A percentile compares a stretch with the other conserved stretches of the same genome.
Evolutionary conservation across 1,140 invertebrate genomes (phyloP).

Genomic region (Aphelinus atriplicis): DNA sequence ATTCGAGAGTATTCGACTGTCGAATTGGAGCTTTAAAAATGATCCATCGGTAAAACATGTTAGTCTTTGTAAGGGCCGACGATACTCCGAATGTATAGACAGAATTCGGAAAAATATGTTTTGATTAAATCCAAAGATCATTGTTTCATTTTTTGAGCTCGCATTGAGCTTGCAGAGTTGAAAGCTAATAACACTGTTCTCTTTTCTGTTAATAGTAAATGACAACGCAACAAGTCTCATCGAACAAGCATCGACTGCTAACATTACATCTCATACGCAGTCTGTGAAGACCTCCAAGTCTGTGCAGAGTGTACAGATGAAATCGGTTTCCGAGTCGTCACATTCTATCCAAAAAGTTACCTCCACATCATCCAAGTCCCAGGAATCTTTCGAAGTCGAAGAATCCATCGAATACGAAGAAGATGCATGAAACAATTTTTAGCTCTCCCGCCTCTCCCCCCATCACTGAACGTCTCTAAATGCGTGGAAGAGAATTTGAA

Average conservation of each 20-base stretch:
- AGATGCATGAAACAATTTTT: neutral
- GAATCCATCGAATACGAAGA: constrained; percentile 58
- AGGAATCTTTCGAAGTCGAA: constrained; percentile 58
- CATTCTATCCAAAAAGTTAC: constrained; percentile 54
- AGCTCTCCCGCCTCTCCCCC: constrained; percentile 27
- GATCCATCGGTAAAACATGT: too few species aligned
- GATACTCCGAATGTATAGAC: too few species aligned
- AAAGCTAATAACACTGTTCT: too few species aligned
- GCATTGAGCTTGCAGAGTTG: too few species aligned
- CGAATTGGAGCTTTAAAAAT: too few species aligned
- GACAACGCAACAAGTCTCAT: constrained; percentile 52
- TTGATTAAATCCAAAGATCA: too few species aligned
- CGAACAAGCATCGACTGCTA: constrained; percentile 49
- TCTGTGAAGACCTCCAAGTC: constrained; percentile 54
- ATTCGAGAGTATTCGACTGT: too few species aligned
- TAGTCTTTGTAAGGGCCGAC: too few species aligned
- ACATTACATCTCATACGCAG: constrained; percentile 52
- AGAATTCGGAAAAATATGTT: too few species aligned
- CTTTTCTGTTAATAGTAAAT: constrained; percentile 45
- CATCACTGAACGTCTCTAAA: too few species aligned
- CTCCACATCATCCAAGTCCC: constrained; percentile 52
- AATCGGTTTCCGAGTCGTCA: constrained; percentile 56
- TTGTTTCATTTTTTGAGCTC: too few species aligned
- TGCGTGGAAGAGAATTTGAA: neutral
- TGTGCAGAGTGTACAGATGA: constrained; percentile 55